Evolutionary conservation across 53 echinoderm and acorn worm genomes (phyloP), one percentile per base, ranked within the genome.

Genomic region (Stichopus horrens): DNA sequence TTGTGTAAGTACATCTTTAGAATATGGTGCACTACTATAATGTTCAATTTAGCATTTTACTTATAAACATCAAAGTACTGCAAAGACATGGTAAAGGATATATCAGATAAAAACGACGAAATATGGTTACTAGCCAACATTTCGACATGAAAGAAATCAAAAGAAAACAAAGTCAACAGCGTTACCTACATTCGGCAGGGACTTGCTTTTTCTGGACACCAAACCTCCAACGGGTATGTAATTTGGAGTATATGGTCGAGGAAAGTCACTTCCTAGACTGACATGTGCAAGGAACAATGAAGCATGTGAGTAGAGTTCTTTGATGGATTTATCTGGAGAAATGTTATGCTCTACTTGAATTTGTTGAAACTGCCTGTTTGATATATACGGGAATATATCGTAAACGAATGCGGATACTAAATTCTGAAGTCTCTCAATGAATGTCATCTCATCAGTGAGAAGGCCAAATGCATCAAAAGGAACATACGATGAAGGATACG

Each of bases 401-500:
- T 16, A 87, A 5, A 55, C 37, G 5, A 87, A 19, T 5, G 87
- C 56, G 1, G 74, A 6, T 19, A 52, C 74, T 5, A 87, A 58
- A 75, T 91, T 91, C 73, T 76, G 53, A 16, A 91, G 23, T 13
- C 91, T 73, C 13, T 88, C 83, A 52, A 84, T 55, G 58, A 91
- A 91, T 21, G 60, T 85, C 88, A 91, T 91, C 8, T 76, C 76
- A 77, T 91, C 91, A 7, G 88, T 85, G 10, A 84, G 52, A 0
- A 23, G 5, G 21, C 56, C 55, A 6, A 66, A 13, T 7, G 77
- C 21, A 55, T 81, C 65, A 19, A 88, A 91, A 9, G 91, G 91
- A 16, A 91, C 91, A 73, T 91, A 91, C 0, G 91, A 83, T 0
- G 66, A 19, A 66, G 91, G 91, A 1, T 55, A 83, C 5, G 91